Evolutionary conservation across 1,140 invertebrate species (phyloP).

Genomic region (Bradysia coprophila): DNA sequence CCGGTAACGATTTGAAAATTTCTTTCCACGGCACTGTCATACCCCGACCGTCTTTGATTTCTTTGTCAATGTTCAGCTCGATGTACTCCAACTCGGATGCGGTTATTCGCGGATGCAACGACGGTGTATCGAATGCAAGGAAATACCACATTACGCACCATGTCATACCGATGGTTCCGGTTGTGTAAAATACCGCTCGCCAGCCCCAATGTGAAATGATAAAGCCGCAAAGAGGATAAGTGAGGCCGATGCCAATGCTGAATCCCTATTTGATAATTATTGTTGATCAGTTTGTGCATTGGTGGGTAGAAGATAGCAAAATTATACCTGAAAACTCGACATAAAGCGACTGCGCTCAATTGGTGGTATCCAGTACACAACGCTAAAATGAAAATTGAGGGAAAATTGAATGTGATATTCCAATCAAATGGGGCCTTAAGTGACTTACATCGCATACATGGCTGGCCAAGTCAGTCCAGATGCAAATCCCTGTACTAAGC

Average conservation of each 20-base stretch:
- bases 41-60: constrained; percentile 22
- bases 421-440: no score
- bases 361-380: constrained; percentile 69
- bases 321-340: constrained; percentile 49
- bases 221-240: constrained; percentile 48
- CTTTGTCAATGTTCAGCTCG: constrained; percentile 32
- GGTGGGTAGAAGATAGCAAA: not conserved
- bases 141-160: constrained; percentile 53
- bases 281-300: not conserved
- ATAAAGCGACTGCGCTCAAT: constrained; percentile 56
- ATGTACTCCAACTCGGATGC: constrained; percentile 50
- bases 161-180: constrained; percentile 40
- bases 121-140: constrained; percentile 53
- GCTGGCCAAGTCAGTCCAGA: constrained; percentile 70
- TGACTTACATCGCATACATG: constrained; percentile 71
- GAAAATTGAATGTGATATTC: no score
- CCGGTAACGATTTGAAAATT: constrained; percentile 56
- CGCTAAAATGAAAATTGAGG: no score
- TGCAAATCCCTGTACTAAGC: constrained; percentile 47
- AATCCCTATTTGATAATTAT: constrained; percentile 33
- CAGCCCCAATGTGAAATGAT: constrained; percentile 46
- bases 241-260: constrained; percentile 52
- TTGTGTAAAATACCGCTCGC: constrained; percentile 48
- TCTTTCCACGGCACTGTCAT: constrained; percentile 46
- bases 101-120: constrained; percentile 52